These are phyloP conservation scores for Parapsyche elsis DNA, from an alignment of 1,140 invertebrate genomes.

Conservation along the genomic window DNA sequence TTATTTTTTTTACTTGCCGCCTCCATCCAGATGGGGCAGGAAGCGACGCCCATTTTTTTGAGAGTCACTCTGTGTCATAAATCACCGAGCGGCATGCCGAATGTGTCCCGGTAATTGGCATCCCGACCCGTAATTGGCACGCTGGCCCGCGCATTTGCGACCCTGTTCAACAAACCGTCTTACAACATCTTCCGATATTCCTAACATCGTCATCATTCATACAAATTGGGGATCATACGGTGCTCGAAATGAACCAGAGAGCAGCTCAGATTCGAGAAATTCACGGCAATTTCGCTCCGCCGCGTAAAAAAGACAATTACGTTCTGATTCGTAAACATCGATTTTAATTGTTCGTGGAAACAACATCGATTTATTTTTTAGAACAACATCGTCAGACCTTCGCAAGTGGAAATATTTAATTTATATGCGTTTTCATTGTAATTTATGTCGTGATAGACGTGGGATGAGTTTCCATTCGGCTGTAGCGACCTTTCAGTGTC, in stretches of 20 bases:
- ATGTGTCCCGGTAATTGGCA: constrained; percentile 39
- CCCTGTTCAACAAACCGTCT: constrained; percentile 35
- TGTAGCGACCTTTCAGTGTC: background rate
- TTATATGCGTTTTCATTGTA: background rate
- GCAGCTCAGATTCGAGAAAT: too few relatives aligned
- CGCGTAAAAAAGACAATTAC: too few relatives aligned
- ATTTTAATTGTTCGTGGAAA: too few relatives aligned
- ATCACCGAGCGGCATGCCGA: constrained; percentile 12
- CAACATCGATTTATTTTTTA: too few relatives aligned
- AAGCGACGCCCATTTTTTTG: constrained; percentile 13
- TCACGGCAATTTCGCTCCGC: too few relatives aligned
- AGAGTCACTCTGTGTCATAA: constrained; percentile 34
- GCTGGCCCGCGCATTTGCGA: constrained; percentile 20
- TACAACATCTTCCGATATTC: constrained; percentile 34
- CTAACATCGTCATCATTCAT: background rate
- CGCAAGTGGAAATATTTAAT: too few relatives aligned
- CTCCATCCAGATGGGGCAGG: constrained; percentile 8
- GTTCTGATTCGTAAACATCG: too few relatives aligned
- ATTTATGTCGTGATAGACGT: background rate
- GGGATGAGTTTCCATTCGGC: background rate
- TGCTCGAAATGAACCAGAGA: background rate
- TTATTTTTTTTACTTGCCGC: background rate
- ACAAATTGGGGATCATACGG: too few relatives aligned
- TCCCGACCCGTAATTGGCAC: constrained; percentile 39
- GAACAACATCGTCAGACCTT: too few relatives aligned